Conservation (phyloP, 53 echinoderm and acorn worm species). For the Hippasteria phrygiana region DNA sequence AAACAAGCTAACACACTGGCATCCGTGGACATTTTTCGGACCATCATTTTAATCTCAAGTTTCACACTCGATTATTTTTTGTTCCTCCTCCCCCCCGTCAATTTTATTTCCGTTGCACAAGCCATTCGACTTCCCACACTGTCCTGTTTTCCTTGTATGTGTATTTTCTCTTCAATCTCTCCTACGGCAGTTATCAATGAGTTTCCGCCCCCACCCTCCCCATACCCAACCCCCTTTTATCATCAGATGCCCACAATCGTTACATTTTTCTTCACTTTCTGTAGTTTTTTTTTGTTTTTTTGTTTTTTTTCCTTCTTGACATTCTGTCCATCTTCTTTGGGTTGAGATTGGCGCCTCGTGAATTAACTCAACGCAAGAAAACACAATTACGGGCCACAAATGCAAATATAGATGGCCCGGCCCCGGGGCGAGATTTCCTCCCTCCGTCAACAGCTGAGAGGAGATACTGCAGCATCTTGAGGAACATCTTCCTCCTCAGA, state of each 20-base stretch:
- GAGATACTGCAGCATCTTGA: conserved; percentile 35
- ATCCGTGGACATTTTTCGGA: conserved; percentile 14
- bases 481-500: conserved; percentile 28
- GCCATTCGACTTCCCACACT: not conserved
- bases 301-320: no score
- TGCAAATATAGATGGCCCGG: conserved; percentile 52
- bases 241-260: not conserved
- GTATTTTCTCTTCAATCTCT: no score
- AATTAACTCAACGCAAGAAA: conserved; percentile 64
- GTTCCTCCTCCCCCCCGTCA: not conserved
- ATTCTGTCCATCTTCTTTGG: not conserved
- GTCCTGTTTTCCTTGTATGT: not conserved
- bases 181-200: no score
- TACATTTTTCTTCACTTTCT: not conserved
- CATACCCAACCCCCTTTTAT: not conserved
- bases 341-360: conserved; percentile 43
- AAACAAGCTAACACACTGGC: conserved; percentile 10
- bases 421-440: conserved; percentile 24
- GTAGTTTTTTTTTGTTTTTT: no score
- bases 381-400: conserved; percentile 56
- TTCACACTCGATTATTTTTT: not conserved
- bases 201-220: no score
- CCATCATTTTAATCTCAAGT: conserved; percentile 8
- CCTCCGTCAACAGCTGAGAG: conserved; percentile 56
- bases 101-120: not conserved